Conservation (phyloP, 1,140 invertebrate genomes). For the Apis dorsata region DNA sequence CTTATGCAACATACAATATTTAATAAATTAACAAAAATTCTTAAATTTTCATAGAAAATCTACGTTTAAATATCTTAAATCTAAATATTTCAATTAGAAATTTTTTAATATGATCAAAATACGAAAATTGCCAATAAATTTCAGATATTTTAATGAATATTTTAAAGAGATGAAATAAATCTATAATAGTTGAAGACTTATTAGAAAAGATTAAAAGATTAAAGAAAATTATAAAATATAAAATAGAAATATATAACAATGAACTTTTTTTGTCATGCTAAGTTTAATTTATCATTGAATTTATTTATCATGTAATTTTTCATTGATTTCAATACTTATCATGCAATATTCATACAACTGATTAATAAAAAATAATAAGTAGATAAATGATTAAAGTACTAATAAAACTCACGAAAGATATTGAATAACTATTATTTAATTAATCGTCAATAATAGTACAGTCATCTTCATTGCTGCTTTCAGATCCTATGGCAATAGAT, state of each 20-base stretch:
- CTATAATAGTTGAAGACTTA: not conserved
- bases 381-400: not conserved
- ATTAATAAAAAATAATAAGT: not conserved
- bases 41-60: not conserved
- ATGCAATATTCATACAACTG: constrained; percentile 5
- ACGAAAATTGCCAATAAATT: not conserved
- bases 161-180: not conserved
- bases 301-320: not conserved
- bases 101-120: not conserved
- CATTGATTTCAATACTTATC: not conserved
- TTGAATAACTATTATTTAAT: constrained; percentile 22
- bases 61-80: not conserved
- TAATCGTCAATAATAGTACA: constrained; percentile 58
- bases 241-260: not conserved
- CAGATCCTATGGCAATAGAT: not conserved
- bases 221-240: not conserved
- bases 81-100: not conserved
- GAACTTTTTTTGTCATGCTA: not conserved
- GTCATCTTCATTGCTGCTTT: constrained; percentile 34
- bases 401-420: not conserved
- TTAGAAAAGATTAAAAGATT: not conserved
- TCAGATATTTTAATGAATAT: not conserved
- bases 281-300: not conserved
- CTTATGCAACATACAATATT: not conserved
- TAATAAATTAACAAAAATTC: constrained; percentile 8